Percentiles rank a stretch among this genome's conserved stretches.
These are phyloP conservation scores for Propithecus coquereli DNA, from an alignment of 2,113 vertebrate species.

Conservation along the genomic window DNA sequence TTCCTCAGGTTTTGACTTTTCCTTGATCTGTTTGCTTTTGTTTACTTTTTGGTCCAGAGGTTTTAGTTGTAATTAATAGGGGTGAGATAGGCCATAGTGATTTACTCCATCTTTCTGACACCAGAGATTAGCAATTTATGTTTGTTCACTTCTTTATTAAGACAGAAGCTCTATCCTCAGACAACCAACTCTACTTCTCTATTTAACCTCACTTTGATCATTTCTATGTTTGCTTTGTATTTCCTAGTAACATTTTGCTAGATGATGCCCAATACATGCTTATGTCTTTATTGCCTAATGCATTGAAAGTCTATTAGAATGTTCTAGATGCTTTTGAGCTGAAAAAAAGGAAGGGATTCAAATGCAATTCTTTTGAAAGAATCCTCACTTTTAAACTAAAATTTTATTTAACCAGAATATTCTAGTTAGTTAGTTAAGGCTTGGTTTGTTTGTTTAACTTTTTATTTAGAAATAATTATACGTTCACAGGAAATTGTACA, in stretches of 20 bases:
- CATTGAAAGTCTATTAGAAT: neutral
- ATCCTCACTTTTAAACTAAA: neutral
- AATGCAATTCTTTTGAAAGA: neutral
- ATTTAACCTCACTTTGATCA: neutral
- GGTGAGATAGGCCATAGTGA: neutral
- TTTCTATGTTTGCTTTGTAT: neutral
- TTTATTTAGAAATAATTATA: neutral
- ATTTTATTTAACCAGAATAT: neutral
- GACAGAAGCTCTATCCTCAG: neutral
- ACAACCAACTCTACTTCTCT: neutral
- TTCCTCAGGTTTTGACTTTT: neutral
- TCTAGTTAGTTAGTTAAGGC: neutral
- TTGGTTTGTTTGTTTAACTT: neutral
- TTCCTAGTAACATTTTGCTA: neutral
- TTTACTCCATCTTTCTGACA: neutral
- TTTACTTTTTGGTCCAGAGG: neutral
- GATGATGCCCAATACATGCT: neutral
- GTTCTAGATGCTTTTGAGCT: neutral
- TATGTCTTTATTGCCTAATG: neutral
- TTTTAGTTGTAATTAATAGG: neutral
- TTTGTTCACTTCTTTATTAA: neutral
- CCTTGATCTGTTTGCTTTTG: neutral
- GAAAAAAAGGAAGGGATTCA: neutral
- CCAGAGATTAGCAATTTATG: neutral
- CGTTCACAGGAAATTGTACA: neutral